A percentile compares a stretch with the other conserved stretches of the same genome.
Evolutionary conservation across 2,888 invertebrate species (phyloP).

Genomic region (Caenorhabditis parvicauda): DNA sequence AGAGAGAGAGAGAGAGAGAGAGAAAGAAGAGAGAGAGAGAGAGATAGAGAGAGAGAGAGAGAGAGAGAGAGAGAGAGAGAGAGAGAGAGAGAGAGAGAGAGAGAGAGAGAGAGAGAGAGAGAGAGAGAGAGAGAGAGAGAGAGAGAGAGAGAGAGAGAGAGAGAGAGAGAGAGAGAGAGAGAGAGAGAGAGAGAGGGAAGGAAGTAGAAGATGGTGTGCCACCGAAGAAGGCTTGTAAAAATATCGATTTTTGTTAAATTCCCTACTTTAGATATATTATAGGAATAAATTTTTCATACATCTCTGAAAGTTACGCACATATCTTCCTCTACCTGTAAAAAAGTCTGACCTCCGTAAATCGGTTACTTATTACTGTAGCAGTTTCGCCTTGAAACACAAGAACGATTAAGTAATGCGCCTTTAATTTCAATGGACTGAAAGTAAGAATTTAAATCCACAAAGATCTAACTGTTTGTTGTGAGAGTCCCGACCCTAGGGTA

Average conservation of each 20-base stretch:
- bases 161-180: constrained; percentile 2
- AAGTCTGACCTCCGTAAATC: too few species aligned
- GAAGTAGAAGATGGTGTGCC: constrained; percentile 21
- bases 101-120: constrained; percentile 1
- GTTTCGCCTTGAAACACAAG: too few species aligned
- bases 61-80: not conserved
- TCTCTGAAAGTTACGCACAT: too few species aligned
- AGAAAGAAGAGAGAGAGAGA: not conserved
- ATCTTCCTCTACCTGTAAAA: too few species aligned
- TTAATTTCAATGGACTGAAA: too few species aligned
- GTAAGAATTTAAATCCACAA: too few species aligned
- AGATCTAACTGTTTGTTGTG: too few species aligned
- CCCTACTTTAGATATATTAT: too few species aligned
- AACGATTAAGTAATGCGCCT: too few species aligned
- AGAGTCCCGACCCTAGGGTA: too few species aligned
- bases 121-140: not conserved
- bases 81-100: not conserved
- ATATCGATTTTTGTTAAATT: constrained; percentile 20
- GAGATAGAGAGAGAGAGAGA: not conserved
- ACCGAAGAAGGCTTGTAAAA: constrained; percentile 26
- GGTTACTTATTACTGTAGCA: too few species aligned
- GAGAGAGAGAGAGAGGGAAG: constrained; percentile 10
- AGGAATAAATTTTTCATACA: too few species aligned
- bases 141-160: not conserved
- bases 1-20: not conserved